phyloP scores from a whole-genome alignment of 2,888 invertebrate genomes.

The Noctua pronuba region DNA sequence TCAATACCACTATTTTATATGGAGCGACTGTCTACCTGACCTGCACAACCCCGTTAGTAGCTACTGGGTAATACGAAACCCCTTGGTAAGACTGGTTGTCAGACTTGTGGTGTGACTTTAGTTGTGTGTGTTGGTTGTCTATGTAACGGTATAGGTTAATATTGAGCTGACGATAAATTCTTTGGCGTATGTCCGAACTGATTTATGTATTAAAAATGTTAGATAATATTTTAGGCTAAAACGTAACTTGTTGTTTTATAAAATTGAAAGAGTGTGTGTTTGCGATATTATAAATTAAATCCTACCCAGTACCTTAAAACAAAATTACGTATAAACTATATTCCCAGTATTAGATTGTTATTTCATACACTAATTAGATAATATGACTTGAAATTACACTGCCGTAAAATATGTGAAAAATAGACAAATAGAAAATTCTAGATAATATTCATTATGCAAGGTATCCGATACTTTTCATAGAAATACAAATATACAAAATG shows the following conservation, averaged over 20 bases:
- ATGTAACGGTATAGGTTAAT: not conserved
- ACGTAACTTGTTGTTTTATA: constrained; percentile 16
- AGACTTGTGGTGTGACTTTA: not conserved
- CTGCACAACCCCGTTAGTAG: too few relatives aligned
- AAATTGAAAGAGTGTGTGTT: constrained; percentile 33
- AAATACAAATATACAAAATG: not conserved
- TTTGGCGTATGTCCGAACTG: not conserved
- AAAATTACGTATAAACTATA: constrained; percentile 17
- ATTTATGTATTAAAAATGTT: constrained; percentile 19
- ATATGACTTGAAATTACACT: constrained; percentile 48
- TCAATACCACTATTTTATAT: not conserved
- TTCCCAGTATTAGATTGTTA: constrained; percentile 45
- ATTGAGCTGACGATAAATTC: constrained; percentile 25
- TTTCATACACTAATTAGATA: constrained; percentile 41
- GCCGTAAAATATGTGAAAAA: constrained; percentile 42
- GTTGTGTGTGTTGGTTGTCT: not conserved
- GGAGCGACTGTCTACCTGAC: not conserved
- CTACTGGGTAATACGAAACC: not conserved
- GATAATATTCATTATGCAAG: constrained; percentile 4
- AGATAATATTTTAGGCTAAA: constrained; percentile 36
- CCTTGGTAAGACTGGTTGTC: not conserved
- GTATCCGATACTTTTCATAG: constrained; percentile 10
- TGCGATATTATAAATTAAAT: constrained; percentile 30
- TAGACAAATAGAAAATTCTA: constrained; percentile 35
- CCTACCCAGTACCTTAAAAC: not conserved